Conservation (phyloP, 1,140 invertebrate species). For the Chironomus striatipennis region DNA sequence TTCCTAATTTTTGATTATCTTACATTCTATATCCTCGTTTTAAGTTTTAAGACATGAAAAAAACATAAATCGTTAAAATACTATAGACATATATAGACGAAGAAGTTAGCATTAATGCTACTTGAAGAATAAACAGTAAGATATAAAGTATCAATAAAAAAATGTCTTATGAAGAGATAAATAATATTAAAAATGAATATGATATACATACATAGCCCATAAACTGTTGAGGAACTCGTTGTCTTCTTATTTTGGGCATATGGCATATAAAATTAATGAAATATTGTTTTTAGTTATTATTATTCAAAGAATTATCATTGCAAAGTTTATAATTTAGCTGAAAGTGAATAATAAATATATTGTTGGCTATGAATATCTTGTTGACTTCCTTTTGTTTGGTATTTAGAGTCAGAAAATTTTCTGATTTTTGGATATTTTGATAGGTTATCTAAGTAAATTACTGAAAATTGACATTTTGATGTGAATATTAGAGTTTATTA, state of each 20-base stretch:
- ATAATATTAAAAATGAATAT: background rate
- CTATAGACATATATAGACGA: background rate
- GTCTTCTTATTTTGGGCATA: no score
- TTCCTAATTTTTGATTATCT: background rate
- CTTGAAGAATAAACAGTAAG: no score
- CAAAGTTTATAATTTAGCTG: conserved; percentile 5
- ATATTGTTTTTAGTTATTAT: background rate
- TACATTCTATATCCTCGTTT: no score
- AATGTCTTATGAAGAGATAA: conserved; percentile 8
- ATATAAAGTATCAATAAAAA: background rate
- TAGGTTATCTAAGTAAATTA: background rate
- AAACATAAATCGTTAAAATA: background rate
- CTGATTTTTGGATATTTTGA: background rate
- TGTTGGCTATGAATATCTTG: background rate
- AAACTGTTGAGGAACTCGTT: no score
- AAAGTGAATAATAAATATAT: background rate
- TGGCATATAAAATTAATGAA: background rate
- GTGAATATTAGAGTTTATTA: no score
- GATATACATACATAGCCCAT: no score
- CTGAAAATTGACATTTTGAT: no score
- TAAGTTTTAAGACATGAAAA: no score
- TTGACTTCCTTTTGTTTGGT: no score
- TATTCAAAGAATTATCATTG: background rate
- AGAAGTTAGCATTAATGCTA: background rate
- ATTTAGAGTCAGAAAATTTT: background rate